Conservation (phyloP, 1,140 invertebrate species). For the Drosophila kohkoa region DNA sequence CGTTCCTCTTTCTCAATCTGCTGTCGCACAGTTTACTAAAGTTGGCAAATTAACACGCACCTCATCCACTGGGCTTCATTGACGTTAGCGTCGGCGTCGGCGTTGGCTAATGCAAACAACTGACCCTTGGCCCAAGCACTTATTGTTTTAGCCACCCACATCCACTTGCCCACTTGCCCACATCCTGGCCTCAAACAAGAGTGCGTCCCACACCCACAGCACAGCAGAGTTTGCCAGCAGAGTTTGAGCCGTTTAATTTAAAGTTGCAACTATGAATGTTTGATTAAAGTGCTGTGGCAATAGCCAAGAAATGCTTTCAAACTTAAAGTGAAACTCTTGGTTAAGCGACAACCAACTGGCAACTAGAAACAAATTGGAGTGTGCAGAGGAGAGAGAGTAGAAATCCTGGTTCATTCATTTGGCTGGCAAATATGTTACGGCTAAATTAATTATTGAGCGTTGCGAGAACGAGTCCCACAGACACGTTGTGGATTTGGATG, state of each 20-base stretch:
- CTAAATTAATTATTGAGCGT: constrained; percentile 77
- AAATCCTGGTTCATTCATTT: constrained; percentile 42
- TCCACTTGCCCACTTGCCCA: neutral
- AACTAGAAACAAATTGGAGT: too few relatives aligned
- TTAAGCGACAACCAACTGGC: neutral
- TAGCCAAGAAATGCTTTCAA: constrained; percentile 12
- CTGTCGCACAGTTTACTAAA: constrained; percentile 29
- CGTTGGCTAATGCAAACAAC: constrained; percentile 60
- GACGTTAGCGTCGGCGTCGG: neutral
- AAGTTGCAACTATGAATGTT: constrained; percentile 79
- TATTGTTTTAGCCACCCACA: constrained; percentile 15
- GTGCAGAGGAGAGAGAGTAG: too few relatives aligned
- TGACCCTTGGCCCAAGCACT: constrained; percentile 56
- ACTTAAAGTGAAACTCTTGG: constrained; percentile 22
- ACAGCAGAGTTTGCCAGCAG: neutral
- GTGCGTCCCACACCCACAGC: neutral
- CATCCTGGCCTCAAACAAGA: neutral
- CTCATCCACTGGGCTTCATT: constrained; percentile 22
- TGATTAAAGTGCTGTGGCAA: constrained; percentile 64
- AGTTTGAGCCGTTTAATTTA: constrained; percentile 65
- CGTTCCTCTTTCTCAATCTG: neutral
- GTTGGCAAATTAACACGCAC: constrained; percentile 76
- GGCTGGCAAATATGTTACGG: constrained; percentile 62
- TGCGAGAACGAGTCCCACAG: constrained; percentile 23
- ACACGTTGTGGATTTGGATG: constrained; percentile 39